phyloP scores from a whole-genome alignment of 2,888 invertebrate genomes.

The Nymphalis c-album region DNA sequence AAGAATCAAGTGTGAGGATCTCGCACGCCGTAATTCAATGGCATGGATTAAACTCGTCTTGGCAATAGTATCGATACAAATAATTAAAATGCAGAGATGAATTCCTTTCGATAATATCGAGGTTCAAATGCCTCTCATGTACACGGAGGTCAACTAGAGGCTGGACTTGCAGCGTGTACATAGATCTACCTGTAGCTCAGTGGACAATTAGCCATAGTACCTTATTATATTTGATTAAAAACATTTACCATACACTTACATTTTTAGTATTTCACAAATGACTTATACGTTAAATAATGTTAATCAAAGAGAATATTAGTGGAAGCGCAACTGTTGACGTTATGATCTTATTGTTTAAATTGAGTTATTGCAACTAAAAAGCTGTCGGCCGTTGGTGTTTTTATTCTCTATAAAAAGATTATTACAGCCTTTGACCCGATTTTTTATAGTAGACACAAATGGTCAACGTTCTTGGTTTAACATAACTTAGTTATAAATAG shows the following conservation, averaged over 20 bases:
- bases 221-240: too few relatives aligned
- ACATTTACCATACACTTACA: too few relatives aligned
- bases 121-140: conserved; percentile 26
- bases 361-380: not conserved
- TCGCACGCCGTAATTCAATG: conserved; percentile 4
- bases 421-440: conserved; percentile 35
- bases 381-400: conserved; percentile 8
- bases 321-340: too few relatives aligned
- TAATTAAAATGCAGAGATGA: conserved; percentile 30
- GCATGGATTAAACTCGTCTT: conserved; percentile 13
- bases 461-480: conserved; percentile 35
- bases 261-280: too few relatives aligned
- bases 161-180: not conserved
- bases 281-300: too few relatives aligned
- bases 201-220: not conserved
- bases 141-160: conserved; percentile 15
- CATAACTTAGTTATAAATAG: conserved; percentile 25
- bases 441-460: conserved; percentile 39
- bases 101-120: conserved; percentile 24
- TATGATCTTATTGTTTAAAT: not conserved
- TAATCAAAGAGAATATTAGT: too few relatives aligned
- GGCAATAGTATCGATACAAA: conserved; percentile 15
- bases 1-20: not conserved
- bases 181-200: not conserved
- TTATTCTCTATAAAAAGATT: conserved; percentile 25